phyloP scores from a whole-genome alignment of 2,797 vertebrate genomes.

The Centropyge bicolor region DNA sequence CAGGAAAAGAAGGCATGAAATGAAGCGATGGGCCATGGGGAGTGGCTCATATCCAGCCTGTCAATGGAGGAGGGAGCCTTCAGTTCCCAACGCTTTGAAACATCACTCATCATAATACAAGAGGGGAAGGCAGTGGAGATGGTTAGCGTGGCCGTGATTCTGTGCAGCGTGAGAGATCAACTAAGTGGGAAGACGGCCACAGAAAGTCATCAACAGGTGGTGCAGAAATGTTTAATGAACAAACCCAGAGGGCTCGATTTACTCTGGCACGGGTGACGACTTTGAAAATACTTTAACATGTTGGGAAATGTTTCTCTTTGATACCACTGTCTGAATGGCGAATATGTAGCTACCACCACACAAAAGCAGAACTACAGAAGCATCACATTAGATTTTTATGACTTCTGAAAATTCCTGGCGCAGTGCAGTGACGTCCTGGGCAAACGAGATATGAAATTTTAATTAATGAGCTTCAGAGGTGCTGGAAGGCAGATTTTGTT shows the following conservation, averaged over 20 bases:
- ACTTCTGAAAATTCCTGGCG: neutral
- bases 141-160: neutral
- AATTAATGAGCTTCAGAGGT: neutral
- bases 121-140: constrained; percentile 14
- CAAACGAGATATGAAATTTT: neutral
- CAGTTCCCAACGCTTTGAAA: constrained; percentile 52
- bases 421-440: neutral
- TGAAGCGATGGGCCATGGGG: constrained; percentile 36
- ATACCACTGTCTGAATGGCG: neutral
- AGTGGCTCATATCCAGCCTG: constrained; percentile 40
- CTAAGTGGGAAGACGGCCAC: neutral
- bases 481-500: neutral
- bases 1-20: constrained; percentile 45
- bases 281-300: neutral
- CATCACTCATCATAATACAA: constrained; percentile 46
- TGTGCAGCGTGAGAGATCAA: constrained; percentile 19
- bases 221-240: neutral
- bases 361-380: neutral
- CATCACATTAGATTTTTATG: neutral
- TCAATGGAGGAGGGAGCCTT: constrained; percentile 38
- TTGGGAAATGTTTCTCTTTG: neutral
- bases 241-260: neutral
- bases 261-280: neutral
- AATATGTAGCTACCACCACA: neutral
- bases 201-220: constrained; percentile 2